Percentiles rank a stretch among this genome's conserved stretches.
These are phyloP conservation scores for Vulpes vulpes DNA, from an alignment of 2,113 vertebrate genomes.

Conservation along the genomic window DNA sequence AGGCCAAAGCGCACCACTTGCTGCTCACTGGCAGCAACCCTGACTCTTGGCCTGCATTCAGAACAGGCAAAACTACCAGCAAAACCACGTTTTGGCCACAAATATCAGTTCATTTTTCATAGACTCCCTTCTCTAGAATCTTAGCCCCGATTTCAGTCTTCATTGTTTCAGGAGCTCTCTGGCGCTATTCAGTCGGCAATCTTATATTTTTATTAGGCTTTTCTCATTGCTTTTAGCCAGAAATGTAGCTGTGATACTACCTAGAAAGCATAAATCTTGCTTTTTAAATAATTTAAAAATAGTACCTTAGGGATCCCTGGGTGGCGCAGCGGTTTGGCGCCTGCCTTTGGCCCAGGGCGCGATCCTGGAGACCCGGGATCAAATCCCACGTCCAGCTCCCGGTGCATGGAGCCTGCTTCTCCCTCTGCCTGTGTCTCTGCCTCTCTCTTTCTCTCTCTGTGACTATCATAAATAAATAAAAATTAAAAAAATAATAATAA, in stretches of 20 bases:
- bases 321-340: no score
- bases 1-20: neutral
- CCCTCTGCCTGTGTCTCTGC: no score
- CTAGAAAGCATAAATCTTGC: neutral
- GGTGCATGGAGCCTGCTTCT: no score
- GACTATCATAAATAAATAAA: no score
- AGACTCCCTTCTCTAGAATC: neutral
- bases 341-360: no score
- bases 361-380: no score
- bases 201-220: neutral
- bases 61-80: neutral
- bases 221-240: neutral
- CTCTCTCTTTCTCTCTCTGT: no score
- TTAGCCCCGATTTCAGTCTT: neutral
- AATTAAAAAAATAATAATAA: no score
- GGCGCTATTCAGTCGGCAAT: neutral
- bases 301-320: neutral
- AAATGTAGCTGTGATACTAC: neutral
- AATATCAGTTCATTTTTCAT: neutral
- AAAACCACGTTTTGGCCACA: neutral
- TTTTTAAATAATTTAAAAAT: slow-evolving; percentile 32
- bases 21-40: neutral
- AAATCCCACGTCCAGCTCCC: no score
- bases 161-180: neutral
- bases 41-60: neutral